phyloP scores from a whole-genome alignment of 2,797 vertebrate species.

The Erethizon dorsatum region DNA sequence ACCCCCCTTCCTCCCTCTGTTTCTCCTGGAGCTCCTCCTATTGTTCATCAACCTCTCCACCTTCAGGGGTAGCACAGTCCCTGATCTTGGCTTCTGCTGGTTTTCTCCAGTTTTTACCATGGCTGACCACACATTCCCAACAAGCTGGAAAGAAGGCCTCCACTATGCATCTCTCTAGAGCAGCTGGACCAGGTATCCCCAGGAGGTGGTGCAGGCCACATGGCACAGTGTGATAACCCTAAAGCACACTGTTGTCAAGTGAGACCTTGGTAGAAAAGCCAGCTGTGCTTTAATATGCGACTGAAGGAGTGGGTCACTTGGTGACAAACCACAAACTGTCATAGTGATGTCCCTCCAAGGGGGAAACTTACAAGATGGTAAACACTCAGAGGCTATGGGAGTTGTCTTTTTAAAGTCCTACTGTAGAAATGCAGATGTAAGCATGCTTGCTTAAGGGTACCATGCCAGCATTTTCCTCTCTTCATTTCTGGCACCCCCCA shows the following conservation, averaged over 20 bases:
- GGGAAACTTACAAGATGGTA: not conserved
- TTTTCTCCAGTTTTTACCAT: not conserved
- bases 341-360: not conserved
- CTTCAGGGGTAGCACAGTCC: not conserved
- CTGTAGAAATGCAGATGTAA: constrained; percentile 17
- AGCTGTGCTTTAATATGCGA: not conserved
- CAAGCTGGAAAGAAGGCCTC: not conserved
- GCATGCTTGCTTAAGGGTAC: not conserved
- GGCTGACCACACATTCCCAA: not conserved
- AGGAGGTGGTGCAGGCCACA: not conserved
- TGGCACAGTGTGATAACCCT: not conserved
- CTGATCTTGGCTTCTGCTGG: not conserved
- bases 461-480: not conserved
- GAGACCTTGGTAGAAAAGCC: not conserved
- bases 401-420: not conserved
- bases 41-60: not conserved
- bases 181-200: not conserved
- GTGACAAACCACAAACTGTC: not conserved
- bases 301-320: not conserved
- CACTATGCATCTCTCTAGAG: not conserved
- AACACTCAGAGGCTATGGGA: not conserved
- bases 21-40: not conserved
- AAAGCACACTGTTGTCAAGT: not conserved
- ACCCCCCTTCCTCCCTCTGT: not conserved
- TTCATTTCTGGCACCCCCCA: not conserved